phyloP scores from a whole-genome alignment of 2,888 invertebrate species.

The Folsomia manolachei region DNA sequence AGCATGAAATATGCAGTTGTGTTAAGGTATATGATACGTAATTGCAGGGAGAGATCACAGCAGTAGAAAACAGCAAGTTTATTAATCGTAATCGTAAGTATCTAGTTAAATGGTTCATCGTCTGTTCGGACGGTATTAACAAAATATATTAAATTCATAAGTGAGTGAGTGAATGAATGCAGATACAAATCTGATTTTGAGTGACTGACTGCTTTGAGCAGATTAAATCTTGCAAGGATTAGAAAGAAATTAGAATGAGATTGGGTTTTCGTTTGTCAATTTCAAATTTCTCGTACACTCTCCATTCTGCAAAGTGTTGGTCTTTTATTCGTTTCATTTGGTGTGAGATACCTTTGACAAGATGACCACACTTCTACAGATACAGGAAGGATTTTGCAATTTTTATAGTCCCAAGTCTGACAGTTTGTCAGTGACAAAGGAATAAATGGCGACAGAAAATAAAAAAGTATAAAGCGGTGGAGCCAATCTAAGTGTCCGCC shows the following conservation, averaged over 20 bases:
- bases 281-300: not conserved
- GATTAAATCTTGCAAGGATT: slow-evolving; percentile 7
- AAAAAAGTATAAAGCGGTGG: no score
- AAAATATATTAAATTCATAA: no score
- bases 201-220: slow-evolving; percentile 7
- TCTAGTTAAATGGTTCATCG: not conserved
- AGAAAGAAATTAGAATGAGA: slow-evolving; percentile 1
- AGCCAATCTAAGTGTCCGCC: no score
- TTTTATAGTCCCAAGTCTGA: no score
- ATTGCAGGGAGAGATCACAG: not conserved
- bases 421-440: no score
- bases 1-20: no score
- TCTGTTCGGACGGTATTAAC: not conserved
- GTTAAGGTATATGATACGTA: no score
- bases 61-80: not conserved
- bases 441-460: no score
- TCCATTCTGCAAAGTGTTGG: not conserved
- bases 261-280: not conserved
- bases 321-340: not conserved
- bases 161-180: no score
- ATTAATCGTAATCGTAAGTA: not conserved
- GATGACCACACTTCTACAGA: not conserved
- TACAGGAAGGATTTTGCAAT: no score
- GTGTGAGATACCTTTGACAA: not conserved
- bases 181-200: slow-evolving; percentile 3